A percentile compares a stretch with the other conserved stretches of the same genome.
phyloP scores from a whole-genome alignment of 2,888 invertebrate species.

The Atherix ibis region DNA sequence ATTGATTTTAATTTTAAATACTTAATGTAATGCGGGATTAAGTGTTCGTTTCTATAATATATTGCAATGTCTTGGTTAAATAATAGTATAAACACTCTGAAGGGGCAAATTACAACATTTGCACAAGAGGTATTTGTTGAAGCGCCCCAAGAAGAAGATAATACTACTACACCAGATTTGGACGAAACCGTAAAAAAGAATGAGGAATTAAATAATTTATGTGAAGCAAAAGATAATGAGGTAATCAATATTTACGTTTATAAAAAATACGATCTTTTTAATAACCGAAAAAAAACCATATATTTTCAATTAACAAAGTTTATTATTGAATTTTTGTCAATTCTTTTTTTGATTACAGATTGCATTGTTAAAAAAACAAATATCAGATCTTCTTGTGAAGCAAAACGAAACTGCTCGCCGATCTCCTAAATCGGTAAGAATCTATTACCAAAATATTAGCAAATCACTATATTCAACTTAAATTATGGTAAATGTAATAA shows the following conservation, averaged over 20 bases:
- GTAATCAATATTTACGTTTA: constrained; percentile 36
- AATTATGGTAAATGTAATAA: no score
- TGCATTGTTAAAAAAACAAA: constrained; percentile 27
- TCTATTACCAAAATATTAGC: no score
- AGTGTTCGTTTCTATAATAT: no score
- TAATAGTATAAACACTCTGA: constrained; percentile 41
- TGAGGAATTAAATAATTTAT: constrained; percentile 40
- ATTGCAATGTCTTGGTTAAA: constrained; percentile 60
- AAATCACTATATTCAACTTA: no score
- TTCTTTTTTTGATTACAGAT: constrained; percentile 24
- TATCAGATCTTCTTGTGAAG: constrained; percentile 25
- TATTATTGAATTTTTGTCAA: constrained; percentile 3
- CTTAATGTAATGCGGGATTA: no score
- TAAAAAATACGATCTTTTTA: background rate
- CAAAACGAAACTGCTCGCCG: constrained; percentile 18
- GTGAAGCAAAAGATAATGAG: constrained; percentile 43
- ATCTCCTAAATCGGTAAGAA: constrained; percentile 24
- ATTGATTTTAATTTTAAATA: no score
- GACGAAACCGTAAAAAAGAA: constrained; percentile 26
- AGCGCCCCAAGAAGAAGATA: constrained; percentile 40
- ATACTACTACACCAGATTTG: constrained; percentile 16
- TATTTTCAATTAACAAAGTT: no score
- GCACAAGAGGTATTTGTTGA: constrained; percentile 81
- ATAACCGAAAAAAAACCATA: background rate
- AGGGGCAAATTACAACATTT: constrained; percentile 76